Evolutionary conservation across 2,113 vertebrate species (phyloP).

Genomic region (Seriola dumerili): DNA sequence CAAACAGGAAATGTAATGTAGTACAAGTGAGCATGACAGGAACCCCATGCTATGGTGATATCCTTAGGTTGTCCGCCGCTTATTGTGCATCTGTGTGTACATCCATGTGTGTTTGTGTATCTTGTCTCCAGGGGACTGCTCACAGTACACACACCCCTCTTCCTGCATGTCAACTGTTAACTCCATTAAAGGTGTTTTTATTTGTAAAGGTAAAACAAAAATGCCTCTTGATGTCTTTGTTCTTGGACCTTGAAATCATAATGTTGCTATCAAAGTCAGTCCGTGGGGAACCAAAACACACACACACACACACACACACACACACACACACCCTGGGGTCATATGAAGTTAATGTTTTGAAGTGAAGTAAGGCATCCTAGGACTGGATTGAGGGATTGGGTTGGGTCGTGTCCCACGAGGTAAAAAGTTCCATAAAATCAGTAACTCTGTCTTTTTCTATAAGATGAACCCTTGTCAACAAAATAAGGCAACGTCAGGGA

Average conservation of each 20-base stretch:
- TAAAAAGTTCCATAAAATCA: neutral
- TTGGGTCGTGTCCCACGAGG: neutral
- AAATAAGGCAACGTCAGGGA: neutral
- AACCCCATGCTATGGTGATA: conserved; percentile 43
- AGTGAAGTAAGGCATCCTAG: neutral
- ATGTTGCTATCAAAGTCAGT: neutral
- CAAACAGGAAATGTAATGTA: conserved; percentile 60
- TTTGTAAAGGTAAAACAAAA: conserved; percentile 38
- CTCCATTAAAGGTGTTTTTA: conserved; percentile 72
- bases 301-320: conserved; percentile 5
- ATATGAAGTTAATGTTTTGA: conserved; percentile 34
- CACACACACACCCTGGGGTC: conserved; percentile 24
- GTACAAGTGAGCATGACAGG: conserved; percentile 31
- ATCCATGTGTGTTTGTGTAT: conserved; percentile 36
- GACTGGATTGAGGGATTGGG: neutral
- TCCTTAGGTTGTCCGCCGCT: conserved; percentile 19
- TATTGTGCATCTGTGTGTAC: conserved; percentile 35
- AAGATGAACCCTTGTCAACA: neutral
- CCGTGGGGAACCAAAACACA: conserved; percentile 4
- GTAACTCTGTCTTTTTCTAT: neutral
- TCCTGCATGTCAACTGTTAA: conserved; percentile 61
- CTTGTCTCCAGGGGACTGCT: conserved; percentile 18
- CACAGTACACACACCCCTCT: conserved; percentile 1
- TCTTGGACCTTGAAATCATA: conserved; percentile 40
- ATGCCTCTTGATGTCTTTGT: conserved; percentile 51